Evolutionary conservation across 2,113 vertebrate species (phyloP).

Genomic region (Acrocephalus arundinaceus): DNA sequence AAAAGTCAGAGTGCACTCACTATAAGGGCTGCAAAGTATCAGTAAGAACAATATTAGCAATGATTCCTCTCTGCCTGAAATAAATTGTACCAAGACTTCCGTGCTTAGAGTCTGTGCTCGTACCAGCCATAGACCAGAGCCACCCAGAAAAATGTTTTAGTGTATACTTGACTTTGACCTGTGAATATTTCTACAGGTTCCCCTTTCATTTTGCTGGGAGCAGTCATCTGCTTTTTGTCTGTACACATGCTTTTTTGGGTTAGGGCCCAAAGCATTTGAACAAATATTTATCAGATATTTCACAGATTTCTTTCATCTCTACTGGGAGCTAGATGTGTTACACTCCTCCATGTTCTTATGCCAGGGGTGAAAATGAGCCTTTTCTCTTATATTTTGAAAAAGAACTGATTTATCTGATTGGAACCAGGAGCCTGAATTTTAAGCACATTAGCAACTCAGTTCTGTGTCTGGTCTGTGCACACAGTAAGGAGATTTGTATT

Average conservation of each 20-base stretch:
- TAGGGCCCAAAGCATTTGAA: conserved; percentile 38
- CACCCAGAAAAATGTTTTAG: background rate
- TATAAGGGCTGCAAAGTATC: background rate
- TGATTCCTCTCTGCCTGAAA: conserved; percentile 21
- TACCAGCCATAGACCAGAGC: background rate
- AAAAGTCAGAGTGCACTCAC: background rate
- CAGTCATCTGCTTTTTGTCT: conserved; percentile 12
- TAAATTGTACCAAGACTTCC: background rate
- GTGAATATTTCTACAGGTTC: conserved; percentile 14
- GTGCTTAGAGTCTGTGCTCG: background rate
- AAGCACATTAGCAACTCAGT: conserved; percentile 23
- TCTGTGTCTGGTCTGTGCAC: conserved; percentile 13
- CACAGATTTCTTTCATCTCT: conserved; percentile 11
- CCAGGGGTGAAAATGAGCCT: conserved; percentile 38
- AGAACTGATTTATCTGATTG: conserved; percentile 35
- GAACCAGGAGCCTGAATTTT: conserved; percentile 39
- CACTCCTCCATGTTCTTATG: background rate
- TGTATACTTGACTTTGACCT: background rate
- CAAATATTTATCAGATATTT: conserved; percentile 59
- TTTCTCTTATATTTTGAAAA: conserved; percentile 20
- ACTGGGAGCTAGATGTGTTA: background rate
- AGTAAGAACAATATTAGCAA: conserved; percentile 17
- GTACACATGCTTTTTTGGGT: conserved; percentile 20
- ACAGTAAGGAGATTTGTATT: conserved; percentile 40
- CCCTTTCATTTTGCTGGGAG: conserved; percentile 13